Conservation (phyloP, 2,113 vertebrate genomes). For the Cercocebus atys region DNA sequence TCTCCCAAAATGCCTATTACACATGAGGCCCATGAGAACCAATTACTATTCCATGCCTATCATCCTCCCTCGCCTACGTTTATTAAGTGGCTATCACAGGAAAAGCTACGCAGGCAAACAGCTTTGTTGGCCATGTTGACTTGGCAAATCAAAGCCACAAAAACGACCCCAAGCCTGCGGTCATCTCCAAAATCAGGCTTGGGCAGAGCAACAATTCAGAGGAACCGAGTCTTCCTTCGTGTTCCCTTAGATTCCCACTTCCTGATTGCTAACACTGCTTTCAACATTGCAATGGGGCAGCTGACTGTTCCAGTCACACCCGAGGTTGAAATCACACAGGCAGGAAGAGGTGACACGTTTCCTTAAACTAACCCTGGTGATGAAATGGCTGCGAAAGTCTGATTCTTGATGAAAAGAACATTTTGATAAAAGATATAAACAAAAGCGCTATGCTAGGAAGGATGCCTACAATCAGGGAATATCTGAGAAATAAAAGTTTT, state of each 20-base stretch:
- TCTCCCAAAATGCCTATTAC: background rate
- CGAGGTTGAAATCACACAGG: background rate
- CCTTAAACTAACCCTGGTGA: background rate
- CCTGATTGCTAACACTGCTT: no score
- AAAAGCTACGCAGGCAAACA: rapidly evolving
- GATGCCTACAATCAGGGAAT: rapidly evolving
- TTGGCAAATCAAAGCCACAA: background rate
- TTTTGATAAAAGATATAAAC: no score
- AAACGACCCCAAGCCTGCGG: background rate
- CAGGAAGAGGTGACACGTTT: rapidly evolving
- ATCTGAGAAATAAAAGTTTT: rapidly evolving
- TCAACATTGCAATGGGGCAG: no score
- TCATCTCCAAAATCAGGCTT: rapidly evolving
- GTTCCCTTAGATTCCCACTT: background rate
- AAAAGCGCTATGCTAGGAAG: rapidly evolving
- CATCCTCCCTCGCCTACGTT: rapidly evolving
- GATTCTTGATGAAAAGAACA: no score
- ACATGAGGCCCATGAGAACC: background rate
- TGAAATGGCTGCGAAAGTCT: background rate
- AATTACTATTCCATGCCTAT: no score
- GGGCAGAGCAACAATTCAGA: rapidly evolving
- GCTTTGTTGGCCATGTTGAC: no score
- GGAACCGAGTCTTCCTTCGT: no score
- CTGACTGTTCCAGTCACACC: background rate
- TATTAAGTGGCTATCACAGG: background rate